phyloP scores from a whole-genome alignment of 2,797 vertebrate species.

The Sciurus carolinensis region DNA sequence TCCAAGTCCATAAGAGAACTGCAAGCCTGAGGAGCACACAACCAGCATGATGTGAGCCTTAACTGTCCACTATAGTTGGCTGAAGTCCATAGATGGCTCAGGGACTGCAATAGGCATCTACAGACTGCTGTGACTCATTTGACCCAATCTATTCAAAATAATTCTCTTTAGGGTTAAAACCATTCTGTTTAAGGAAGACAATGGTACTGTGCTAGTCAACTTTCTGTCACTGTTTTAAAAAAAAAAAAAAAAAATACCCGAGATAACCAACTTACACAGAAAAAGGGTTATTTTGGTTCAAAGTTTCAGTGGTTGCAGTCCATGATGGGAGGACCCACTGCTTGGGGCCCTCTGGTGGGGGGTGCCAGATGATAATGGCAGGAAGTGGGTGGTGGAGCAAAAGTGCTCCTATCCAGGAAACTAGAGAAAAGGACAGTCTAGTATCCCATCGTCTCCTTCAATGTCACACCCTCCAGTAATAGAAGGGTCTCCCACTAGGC shows the following conservation, averaged over 20 bases:
- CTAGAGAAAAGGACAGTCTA: not conserved
- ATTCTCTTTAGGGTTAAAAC: not conserved
- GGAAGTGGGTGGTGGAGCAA: not conserved
- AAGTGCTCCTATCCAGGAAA: too few relatives aligned
- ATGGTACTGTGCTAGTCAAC: not conserved
- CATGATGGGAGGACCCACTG: not conserved
- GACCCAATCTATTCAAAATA: not conserved
- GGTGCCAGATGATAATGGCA: too few relatives aligned
- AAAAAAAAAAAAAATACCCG: not conserved
- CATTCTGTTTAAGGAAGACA: slow-evolving; percentile 13
- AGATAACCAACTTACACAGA: not conserved
- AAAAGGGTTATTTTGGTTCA: not conserved
- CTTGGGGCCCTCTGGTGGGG: not conserved
- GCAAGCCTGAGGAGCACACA: not conserved
- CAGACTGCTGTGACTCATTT: not conserved
- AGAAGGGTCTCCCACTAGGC: not conserved
- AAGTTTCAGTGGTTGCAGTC: not conserved
- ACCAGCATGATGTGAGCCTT: not conserved
- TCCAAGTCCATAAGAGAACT: not conserved
- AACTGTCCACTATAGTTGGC: not conserved
- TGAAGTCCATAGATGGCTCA: not conserved
- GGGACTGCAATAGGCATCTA: not conserved
- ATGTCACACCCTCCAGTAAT: not conserved
- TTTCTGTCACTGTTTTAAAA: not conserved
- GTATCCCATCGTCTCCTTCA: not conserved